phyloP scores from a whole-genome alignment of 2,113 vertebrate genomes.

The Chaetorhynchus papuensis region DNA sequence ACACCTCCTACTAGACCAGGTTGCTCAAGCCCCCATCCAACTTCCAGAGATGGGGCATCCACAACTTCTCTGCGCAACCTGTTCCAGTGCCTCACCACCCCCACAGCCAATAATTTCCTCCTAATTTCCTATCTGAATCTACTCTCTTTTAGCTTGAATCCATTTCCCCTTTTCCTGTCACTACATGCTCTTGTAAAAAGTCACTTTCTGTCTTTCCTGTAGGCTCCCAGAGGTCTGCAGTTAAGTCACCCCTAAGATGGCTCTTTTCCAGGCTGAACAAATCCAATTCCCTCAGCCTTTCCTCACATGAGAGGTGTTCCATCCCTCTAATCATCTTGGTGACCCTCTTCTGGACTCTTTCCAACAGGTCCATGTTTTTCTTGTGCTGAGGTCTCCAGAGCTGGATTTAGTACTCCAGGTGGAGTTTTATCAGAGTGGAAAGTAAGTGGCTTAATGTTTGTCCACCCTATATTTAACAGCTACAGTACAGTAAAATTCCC shows the following conservation, averaged over 20 bases:
- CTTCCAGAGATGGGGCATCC: not conserved
- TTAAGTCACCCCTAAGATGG: rapidly evolving
- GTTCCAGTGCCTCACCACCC: not conserved
- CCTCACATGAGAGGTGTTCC: not conserved
- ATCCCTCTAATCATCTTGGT: not conserved
- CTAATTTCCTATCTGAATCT: not conserved
- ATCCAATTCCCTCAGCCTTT: not conserved
- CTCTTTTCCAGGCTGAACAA: not conserved
- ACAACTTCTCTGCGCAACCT: not conserved
- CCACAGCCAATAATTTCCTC: not conserved
- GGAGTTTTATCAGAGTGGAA: not conserved
- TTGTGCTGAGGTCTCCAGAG: not conserved
- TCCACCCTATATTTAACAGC: not conserved
- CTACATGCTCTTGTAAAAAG: not conserved
- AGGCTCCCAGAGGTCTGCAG: not conserved
- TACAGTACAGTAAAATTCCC: not conserved
- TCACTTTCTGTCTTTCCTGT: not conserved
- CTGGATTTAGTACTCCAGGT: not conserved
- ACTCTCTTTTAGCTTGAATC: not conserved
- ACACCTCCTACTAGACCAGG: not conserved
- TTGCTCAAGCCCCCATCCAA: not conserved
- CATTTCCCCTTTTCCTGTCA: not conserved
- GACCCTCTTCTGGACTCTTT: not conserved
- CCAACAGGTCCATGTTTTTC: not conserved
- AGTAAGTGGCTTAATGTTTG: not conserved